Conservation (phyloP, 2,888 invertebrate genomes). For the Liodrosophila aerea region DNA sequence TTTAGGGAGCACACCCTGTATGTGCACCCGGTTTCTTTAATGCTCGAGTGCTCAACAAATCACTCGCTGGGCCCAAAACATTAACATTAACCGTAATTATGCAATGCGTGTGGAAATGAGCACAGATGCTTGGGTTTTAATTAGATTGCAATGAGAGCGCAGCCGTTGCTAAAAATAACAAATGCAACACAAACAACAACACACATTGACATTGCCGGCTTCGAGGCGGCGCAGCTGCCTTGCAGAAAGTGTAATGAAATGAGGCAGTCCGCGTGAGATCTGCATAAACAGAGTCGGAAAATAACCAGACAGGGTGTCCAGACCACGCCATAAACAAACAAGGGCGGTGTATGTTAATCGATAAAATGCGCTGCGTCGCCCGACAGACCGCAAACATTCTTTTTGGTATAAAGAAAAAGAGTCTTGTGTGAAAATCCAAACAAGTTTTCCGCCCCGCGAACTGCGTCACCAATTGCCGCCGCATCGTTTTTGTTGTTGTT, state of each 20-base stretch:
- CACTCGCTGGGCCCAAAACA: slow-evolving; percentile 21
- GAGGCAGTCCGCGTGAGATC: slow-evolving; percentile 6
- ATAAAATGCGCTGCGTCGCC: slow-evolving; percentile 39
- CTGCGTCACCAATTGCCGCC: slow-evolving; percentile 33
- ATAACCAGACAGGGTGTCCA: slow-evolving; percentile 10
- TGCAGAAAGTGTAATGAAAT: slow-evolving; percentile 5
- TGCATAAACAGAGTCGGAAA: slow-evolving; percentile 10
- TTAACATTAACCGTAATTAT: slow-evolving; percentile 53
- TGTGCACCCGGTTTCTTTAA: slow-evolving; percentile 33
- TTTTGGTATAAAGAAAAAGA: slow-evolving; percentile 33
- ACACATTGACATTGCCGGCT: slow-evolving; percentile 36
- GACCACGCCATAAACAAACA: slow-evolving; percentile 46
- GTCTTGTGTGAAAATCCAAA: slow-evolving; percentile 52
- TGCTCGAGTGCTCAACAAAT: slow-evolving; percentile 53
- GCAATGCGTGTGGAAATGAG: slow-evolving; percentile 71
- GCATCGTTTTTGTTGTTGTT: slow-evolving; percentile 14
- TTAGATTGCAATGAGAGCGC: slow-evolving; percentile 67
- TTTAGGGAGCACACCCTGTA: too few species aligned
- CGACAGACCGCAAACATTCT: slow-evolving; percentile 5
- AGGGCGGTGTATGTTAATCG: slow-evolving; percentile 33
- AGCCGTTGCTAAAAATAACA: slow-evolving; percentile 60
- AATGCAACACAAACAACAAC: slow-evolving; percentile 17
- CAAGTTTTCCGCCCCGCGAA: slow-evolving; percentile 60
- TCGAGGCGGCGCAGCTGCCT: slow-evolving; percentile 14
- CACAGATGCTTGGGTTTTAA: slow-evolving; percentile 63